A percentile compares a stretch with the other conserved stretches of the same genome.
These are phyloP conservation scores for Craniophora ligustri DNA, from an alignment of 2,888 invertebrate species.

Conservation along the genomic window DNA sequence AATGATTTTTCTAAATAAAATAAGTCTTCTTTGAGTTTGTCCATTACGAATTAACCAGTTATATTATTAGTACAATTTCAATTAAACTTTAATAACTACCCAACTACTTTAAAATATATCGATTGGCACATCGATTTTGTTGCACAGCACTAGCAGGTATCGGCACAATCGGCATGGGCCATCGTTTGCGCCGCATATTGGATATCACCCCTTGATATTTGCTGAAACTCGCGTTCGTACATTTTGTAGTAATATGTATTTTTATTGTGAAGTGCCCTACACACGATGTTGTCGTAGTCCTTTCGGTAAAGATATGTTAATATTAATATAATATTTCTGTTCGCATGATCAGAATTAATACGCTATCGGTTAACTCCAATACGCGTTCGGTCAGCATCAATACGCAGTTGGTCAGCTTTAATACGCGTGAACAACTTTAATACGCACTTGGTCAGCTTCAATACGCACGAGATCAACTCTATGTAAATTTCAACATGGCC, in stretches of 20 bases:
- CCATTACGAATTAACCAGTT: too few species aligned
- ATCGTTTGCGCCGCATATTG: constrained; percentile 43
- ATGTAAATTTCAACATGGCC: too few species aligned
- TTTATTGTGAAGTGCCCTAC: constrained; percentile 15
- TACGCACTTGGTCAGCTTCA: not conserved
- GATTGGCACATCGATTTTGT: not conserved
- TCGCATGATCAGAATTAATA: too few species aligned
- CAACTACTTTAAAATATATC: not conserved
- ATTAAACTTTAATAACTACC: too few species aligned
- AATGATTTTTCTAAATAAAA: too few species aligned
- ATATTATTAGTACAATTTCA: too few species aligned
- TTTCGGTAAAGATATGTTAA: not conserved
- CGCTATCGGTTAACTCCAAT: too few species aligned
- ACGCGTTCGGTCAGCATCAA: not conserved
- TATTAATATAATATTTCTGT: too few species aligned
- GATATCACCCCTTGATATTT: constrained; percentile 36
- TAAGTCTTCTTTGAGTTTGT: too few species aligned
- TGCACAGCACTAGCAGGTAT: constrained; percentile 9
- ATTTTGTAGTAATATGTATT: constrained; percentile 16
- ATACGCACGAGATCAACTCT: too few species aligned
- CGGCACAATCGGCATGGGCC: constrained; percentile 23
- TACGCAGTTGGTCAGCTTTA: too few species aligned
- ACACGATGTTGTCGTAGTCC: constrained; percentile 1
- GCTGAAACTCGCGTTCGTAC: constrained; percentile 1
- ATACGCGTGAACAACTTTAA: not conserved